phyloP scores from a whole-genome alignment of 37 sponge, comb jelly and placozoan genomes.

The Beroe forskalii region DNA sequence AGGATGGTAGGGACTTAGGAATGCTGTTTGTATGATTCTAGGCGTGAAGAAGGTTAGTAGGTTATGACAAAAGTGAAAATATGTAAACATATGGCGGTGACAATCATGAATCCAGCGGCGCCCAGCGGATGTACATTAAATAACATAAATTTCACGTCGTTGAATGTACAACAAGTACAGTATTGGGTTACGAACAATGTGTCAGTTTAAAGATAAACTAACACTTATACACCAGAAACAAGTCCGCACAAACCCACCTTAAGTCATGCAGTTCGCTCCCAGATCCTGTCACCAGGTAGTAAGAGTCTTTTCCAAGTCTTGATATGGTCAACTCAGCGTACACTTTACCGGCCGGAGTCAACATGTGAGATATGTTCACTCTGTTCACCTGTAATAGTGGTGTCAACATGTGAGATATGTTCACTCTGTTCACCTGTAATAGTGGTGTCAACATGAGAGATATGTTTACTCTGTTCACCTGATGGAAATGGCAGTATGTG shows the following conservation, averaged over 20 bases:
- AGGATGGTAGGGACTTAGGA: too few relatives aligned
- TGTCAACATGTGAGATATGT: constrained; percentile 68
- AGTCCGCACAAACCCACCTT: too few relatives aligned
- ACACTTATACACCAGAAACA: background rate
- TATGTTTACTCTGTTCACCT: constrained; percentile 45
- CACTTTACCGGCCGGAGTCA: constrained; percentile 66
- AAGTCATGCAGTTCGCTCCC: constrained; percentile 53
- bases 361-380: constrained; percentile 67
- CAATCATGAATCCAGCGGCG: too few relatives aligned
- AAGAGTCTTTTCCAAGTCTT: constrained; percentile 57
- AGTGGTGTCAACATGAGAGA: constrained; percentile 68
- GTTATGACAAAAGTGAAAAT: too few relatives aligned
- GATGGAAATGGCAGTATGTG: too few relatives aligned
- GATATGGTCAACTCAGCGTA: constrained; percentile 54
- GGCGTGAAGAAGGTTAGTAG: too few relatives aligned
- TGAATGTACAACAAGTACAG: too few relatives aligned
- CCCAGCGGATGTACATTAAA: too few relatives aligned
- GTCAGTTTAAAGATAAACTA: background rate
- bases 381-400: constrained; percentile 48
- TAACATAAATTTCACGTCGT: too few relatives aligned
- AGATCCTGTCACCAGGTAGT: constrained; percentile 65
- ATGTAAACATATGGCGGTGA: too few relatives aligned
- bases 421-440: constrained; percentile 39
- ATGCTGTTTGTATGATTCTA: too few relatives aligned
- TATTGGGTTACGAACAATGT: too few relatives aligned